Base-by-base conservation (phyloP, 64 coral and sea anemone species). In the Platygyra sinensis region DNA sequence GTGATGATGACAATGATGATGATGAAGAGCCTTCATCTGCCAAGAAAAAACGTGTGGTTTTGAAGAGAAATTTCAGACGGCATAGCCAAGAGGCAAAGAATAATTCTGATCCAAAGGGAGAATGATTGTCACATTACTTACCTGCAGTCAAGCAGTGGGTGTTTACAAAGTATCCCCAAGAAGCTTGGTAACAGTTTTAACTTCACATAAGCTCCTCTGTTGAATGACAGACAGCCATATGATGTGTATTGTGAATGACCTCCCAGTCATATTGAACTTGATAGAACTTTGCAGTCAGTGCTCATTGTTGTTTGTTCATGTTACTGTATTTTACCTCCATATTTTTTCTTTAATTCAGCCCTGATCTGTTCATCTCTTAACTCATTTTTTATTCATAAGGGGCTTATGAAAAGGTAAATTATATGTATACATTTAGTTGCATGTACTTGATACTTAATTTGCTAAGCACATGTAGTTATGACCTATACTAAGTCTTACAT, bases 1-100 rank as follows among this genome's bases (percentile, higher is more conserved):
- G 79, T 77, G 90, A 92, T 50, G 78, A 92, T 14, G 80, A 67
- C 83, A 87, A 89, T 24, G 28, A 51, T 15, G 67, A 83, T 50
- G 38, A 86, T 27, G 82, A 91, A 31, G 86, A 60, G 24, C 62
- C 86, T 10, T 57, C 62, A 60, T 32, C 63, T 65, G 51, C 69
- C 55, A 96, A 96, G 46, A 93, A 77, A 36, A 96, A 89, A 50
- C 87, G 95, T 36, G 90, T 96, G 14, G 95, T 96, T 16, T 80
- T 96, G 33, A 92, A 93, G 64, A 89, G 91, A 49, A 83, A 67
- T 32, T 67, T 67, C 8, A 83, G 60, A 64, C 80, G 62, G 16
- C 60, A 61, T 20, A 83, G 19, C 62, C 80, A 46, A 38, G 80
- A 83, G 31, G 5, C 59, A 13, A 64, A 83, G 7, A 13, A 83